Conservation (phyloP, 2,888 invertebrate genomes). For the Diplolepis rosae region DNA sequence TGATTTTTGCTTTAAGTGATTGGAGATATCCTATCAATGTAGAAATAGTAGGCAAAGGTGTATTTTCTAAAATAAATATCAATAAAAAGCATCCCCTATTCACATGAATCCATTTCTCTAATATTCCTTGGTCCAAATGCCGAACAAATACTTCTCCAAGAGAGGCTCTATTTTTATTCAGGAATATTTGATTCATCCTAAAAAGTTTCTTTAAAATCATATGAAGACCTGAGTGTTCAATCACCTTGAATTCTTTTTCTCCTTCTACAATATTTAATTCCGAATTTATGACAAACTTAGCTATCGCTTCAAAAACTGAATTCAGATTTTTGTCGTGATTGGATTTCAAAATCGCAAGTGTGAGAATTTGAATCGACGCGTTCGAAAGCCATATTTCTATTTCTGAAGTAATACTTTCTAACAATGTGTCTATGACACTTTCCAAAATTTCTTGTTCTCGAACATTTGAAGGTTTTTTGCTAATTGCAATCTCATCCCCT, state of each 20-base stretch:
- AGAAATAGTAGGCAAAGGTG: conserved; percentile 72
- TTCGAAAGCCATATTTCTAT: conserved; percentile 81
- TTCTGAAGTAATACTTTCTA: conserved; percentile 77
- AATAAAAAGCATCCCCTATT: conserved; percentile 88
- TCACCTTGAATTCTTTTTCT: conserved; percentile 71
- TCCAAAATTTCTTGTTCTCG: conserved; percentile 82
- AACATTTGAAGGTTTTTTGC: conserved; percentile 80
- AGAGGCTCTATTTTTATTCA: conserved; percentile 64
- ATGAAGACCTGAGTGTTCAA: conserved; percentile 86
- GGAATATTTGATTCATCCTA: conserved; percentile 77
- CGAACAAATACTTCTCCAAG: conserved; percentile 78
- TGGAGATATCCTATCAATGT: conserved; percentile 75
- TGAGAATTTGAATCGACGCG: conserved; percentile 80
- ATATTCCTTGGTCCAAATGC: conserved; percentile 75
- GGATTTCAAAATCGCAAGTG: conserved; percentile 82
- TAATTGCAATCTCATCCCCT: conserved; percentile 83
- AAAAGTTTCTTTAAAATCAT: conserved; percentile 85
- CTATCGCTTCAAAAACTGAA: conserved; percentile 74
- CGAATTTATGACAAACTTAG: conserved; percentile 72
- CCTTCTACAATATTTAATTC: conserved; percentile 77
- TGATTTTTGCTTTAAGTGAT: conserved; percentile 75
- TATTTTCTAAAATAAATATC: conserved; percentile 80
- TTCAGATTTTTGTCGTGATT: conserved; percentile 75
- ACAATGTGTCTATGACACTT: conserved; percentile 78
- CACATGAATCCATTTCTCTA: conserved; percentile 80